Base-by-base conservation (phyloP, 2,113 vertebrate genomes). In the Lasiurus borealis region DNA sequence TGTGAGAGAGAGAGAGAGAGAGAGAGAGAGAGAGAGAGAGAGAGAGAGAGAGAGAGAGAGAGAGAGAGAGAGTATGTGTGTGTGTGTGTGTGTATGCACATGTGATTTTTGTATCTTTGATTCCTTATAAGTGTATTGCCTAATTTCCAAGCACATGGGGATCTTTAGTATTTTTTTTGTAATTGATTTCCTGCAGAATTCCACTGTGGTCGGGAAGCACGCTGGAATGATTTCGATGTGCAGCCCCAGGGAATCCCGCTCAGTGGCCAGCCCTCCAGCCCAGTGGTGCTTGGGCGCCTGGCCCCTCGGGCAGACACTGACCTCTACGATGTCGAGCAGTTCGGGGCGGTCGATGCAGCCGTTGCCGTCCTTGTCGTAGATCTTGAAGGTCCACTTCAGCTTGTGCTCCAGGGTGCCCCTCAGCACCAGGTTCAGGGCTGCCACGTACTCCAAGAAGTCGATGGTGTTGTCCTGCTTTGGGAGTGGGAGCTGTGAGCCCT, bases 301-400 rank as follows among this genome's bases (percentile, higher is more conserved):
- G 27, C 40, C 64, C 15, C 18, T 14, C 16, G 0, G 62, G 16
- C 54, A 6, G 59, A 64, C 69, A 50, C 97, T 98, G 97, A 99
- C 99, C 98, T 99, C 99, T 90, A 99, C 99, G 14, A 99, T 99
- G 98, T 99, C 99, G 84, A 99, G 98, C 36, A 99, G 99, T 98
- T 99, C 99, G 23, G 98, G 98, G 97, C 99, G 99, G 96, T 99
- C 99, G 27, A 99, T 99, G 98, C 99, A 99, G 93, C 99, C 99
- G 6, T 99, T 99, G 31, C 99, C 98, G 90, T 99, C 99, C 97
- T 99, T 99, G 97, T 99, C 99, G 2, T 99, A 99, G 93, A 99
- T 99, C 97, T 99, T 99, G 98, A 99, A 99, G 0, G 99, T 99
- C 99, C 99, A 99, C 97, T 98, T 99, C 54, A 99, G 98, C 96